A percentile compares a stretch with the other conserved stretches of the same genome.
These are phyloP conservation scores for Eciton burchellii DNA, from an alignment of 1,140 invertebrate species.

Conservation along the genomic window DNA sequence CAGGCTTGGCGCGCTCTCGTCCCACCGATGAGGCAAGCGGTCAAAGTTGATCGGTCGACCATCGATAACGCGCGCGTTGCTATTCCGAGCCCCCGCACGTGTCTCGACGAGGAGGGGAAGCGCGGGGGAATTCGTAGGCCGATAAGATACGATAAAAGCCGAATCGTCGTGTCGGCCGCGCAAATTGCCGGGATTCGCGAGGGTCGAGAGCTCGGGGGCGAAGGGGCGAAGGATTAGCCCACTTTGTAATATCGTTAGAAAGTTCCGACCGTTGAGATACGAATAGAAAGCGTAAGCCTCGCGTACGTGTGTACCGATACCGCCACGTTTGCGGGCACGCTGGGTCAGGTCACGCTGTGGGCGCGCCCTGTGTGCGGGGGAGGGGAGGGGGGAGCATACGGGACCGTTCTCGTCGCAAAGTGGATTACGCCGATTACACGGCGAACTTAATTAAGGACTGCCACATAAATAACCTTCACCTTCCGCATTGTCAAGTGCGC, in stretches of 20 bases:
- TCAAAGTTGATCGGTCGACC: slow-evolving; percentile 41
- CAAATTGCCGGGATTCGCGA: slow-evolving; percentile 2
- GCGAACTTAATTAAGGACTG: slow-evolving; percentile 65
- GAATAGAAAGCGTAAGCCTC: slow-evolving; percentile 61
- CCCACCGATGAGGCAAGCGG: slow-evolving; percentile 39
- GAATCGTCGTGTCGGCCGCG: slow-evolving; percentile 14
- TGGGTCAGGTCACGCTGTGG: slow-evolving; percentile 56
- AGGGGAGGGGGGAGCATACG: slow-evolving; percentile 38
- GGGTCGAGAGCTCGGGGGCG: background rate
- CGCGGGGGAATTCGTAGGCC: slow-evolving; percentile 38
- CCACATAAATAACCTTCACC: slow-evolving; percentile 70
- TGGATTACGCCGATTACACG: slow-evolving; percentile 71
- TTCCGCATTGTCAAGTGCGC: slow-evolving; percentile 58
- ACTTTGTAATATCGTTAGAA: slow-evolving; percentile 68
- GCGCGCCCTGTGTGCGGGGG: slow-evolving; percentile 1
- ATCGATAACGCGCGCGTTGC: slow-evolving; percentile 21
- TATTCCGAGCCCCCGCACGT: slow-evolving; percentile 30
- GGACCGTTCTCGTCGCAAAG: slow-evolving; percentile 60
- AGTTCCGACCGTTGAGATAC: slow-evolving; percentile 61
- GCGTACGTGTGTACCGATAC: slow-evolving; percentile 3
- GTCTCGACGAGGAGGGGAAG: slow-evolving; percentile 48
- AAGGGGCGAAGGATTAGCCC: slow-evolving; percentile 59
- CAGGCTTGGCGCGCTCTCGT: slow-evolving; percentile 1
- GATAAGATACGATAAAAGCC: slow-evolving; percentile 61
- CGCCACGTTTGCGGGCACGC: slow-evolving; percentile 3